Evolutionary conservation across 2,888 invertebrate genomes (phyloP), one percentile per base, ranked within the genome.

Genomic region (Lymantria monacha): DNA sequence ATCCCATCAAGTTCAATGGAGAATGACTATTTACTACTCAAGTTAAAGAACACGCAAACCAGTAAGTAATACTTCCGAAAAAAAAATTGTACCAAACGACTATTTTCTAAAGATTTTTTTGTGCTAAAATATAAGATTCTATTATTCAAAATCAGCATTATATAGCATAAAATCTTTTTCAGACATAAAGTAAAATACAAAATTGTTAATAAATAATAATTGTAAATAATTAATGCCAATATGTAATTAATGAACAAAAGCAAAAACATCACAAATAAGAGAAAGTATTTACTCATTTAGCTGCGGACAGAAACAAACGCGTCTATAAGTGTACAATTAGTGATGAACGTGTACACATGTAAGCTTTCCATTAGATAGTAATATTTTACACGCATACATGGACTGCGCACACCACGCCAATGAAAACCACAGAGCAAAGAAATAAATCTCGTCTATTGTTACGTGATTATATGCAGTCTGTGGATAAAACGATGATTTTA

Each of bases 361-460:
- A 53, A 52, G 43, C 57, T 69, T 67, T 69, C 67, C 64, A 63
- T 61, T 61, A 61, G 64, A 55, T 53, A 52, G 57, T 52, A 52
- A 55, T 49, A 63, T 59, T 61, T 61, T 66, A 61, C 61, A 64
- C 59, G 64, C 61, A 56, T 58, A 52, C 45, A 54, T 43, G 40
- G 54, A 56, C 44, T 46, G 55, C n/a, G 57, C 53, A 55, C 49
- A 59, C 52, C 33, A 10, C 9, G 9, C 3, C 33, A 33, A 7
- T 33, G 33, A 10, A 5, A 22, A 22, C 22, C 22, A 22, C 22
- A 22, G 22, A 5, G 22, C 22, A 22, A 22, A 22, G 22, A 22
- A 22, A 22, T 22, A 22, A 22, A 22, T 22, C 22, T 22, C 22
- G 22, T 22, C 22, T 5, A 2, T 22, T 22, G 22, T 22, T 22